Evolutionary conservation across 2,888 invertebrate genomes (phyloP).

Genomic region (Holacanthella duospinosa): DNA sequence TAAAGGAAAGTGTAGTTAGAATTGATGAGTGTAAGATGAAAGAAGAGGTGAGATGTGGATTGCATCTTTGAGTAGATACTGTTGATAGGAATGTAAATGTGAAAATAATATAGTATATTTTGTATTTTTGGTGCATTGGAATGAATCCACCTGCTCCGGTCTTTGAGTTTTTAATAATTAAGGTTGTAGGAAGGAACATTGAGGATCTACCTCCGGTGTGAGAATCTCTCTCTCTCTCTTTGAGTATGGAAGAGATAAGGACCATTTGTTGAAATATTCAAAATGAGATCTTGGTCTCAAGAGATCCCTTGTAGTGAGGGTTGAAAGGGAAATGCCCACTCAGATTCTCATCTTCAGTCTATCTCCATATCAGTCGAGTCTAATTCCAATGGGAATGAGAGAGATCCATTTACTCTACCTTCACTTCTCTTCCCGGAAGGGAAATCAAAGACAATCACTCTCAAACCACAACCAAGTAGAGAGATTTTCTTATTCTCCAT

Average conservation of each 20-base stretch:
- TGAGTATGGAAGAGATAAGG: background rate
- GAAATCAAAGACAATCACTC: too few relatives aligned
- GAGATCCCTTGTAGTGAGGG: too few relatives aligned
- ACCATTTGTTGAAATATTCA: background rate
- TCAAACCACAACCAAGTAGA: too few relatives aligned
- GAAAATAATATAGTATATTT: too few relatives aligned
- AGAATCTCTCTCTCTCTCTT: background rate
- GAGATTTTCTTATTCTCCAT: too few relatives aligned
- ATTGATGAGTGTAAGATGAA: conserved; percentile 21
- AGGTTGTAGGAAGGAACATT: background rate
- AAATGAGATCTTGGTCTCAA: background rate
- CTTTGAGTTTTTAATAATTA: background rate
- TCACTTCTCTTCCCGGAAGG: too few relatives aligned
- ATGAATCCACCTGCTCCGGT: conserved; percentile 2
- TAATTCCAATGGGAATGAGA: too few relatives aligned
- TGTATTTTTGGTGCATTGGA: conserved; percentile 4
- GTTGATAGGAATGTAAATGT: conserved; percentile 26
- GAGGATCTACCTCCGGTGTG: background rate
- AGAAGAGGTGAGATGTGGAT: conserved; percentile 26
- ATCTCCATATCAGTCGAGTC: too few relatives aligned
- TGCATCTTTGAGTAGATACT: conserved; percentile 21
- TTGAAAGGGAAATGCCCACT: too few relatives aligned
- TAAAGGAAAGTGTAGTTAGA: too few relatives aligned
- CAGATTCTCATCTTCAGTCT: too few relatives aligned
- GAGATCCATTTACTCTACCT: too few relatives aligned